Evolutionary conservation across 1,140 invertebrate genomes (phyloP).

Genomic region (Drosophila baimaii): DNA sequence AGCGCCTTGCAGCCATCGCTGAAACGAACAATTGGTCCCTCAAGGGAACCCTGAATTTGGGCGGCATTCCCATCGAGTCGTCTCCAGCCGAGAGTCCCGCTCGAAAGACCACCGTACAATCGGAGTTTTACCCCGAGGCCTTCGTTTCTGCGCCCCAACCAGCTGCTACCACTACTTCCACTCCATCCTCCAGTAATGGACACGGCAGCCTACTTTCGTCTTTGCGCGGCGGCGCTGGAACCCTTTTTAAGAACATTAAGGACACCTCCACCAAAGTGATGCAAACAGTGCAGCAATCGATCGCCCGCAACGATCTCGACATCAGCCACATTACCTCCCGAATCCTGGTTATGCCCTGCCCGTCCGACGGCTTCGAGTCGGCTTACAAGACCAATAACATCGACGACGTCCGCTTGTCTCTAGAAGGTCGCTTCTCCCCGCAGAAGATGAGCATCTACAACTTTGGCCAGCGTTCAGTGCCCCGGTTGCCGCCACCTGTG

Average conservation of each 20-base stretch:
- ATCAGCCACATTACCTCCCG: conserved; percentile 95
- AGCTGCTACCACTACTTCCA: conserved; percentile 6
- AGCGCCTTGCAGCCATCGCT: conserved; percentile 93
- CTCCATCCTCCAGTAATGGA: conserved; percentile 77
- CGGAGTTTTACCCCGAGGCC: conserved; percentile 77
- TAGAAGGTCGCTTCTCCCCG: conserved; percentile 90
- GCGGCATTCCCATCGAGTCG: conserved; percentile 72
- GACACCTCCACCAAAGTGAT: conserved; percentile 98
- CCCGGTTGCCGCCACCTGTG: conserved; percentile 86
- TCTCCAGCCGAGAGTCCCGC: conserved; percentile 68
- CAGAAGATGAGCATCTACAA: conserved; percentile 93
- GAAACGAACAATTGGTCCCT: conserved; percentile 92
- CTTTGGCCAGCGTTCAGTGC: conserved; percentile 86
- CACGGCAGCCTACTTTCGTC: conserved; percentile 90
- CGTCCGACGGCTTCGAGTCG: conserved; percentile 96
- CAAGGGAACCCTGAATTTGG: conserved; percentile 86
- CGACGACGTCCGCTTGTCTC: conserved; percentile 92
- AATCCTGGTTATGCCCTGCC: conserved; percentile 95
- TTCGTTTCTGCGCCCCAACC: conserved; percentile 26
- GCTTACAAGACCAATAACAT: conserved; percentile 96
- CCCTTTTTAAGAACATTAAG: conserved; percentile 96
- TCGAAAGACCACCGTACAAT: conserved; percentile 53
- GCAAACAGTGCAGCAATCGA: conserved; percentile 96
- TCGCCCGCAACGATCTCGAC: conserved; percentile 94
- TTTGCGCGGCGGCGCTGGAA: conserved; percentile 92